Percentiles rank a stretch among this genome's conserved stretches.
Evolutionary conservation across 2,113 vertebrate species (phyloP).

Genomic region (Platycercus adscitus): DNA sequence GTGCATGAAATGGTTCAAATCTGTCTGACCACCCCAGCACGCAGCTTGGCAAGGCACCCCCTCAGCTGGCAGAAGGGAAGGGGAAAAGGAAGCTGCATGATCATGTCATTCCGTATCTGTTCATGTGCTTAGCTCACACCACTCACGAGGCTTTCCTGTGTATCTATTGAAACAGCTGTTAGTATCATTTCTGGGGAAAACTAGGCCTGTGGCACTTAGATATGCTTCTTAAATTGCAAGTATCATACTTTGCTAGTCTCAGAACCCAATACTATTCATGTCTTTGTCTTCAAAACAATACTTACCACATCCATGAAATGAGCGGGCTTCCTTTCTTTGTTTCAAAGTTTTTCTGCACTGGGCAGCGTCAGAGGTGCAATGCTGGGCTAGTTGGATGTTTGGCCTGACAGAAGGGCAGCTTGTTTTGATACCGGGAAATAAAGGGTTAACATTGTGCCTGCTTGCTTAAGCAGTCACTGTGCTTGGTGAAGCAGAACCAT

Average conservation of each 20-base stretch:
- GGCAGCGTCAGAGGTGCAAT: not conserved
- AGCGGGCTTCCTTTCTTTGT: not conserved
- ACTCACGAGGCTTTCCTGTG: not conserved
- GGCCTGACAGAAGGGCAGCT: no score
- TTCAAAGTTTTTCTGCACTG: not conserved
- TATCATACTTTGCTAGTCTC: not conserved
- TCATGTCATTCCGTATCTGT: accelerated
- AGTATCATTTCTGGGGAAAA: not conserved
- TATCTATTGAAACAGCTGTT: not conserved
- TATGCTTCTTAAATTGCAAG: not conserved
- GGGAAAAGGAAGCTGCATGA: not conserved
- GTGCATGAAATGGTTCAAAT: not conserved
- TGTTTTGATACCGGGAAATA: not conserved
- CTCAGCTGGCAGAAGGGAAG: not conserved
- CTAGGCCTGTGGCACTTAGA: not conserved
- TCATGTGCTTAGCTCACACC: not conserved
- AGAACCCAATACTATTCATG: not conserved
- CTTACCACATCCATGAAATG: not conserved
- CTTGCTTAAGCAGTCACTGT: no score
- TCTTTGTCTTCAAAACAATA: not conserved
- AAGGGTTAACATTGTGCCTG: no score
- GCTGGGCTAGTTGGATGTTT: not conserved
- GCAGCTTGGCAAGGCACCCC: not conserved
- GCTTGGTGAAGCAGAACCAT: no score
- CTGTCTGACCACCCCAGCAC: accelerated